phyloP scores from a whole-genome alignment of 2,888 invertebrate genomes.

The Polietes domitor region DNA sequence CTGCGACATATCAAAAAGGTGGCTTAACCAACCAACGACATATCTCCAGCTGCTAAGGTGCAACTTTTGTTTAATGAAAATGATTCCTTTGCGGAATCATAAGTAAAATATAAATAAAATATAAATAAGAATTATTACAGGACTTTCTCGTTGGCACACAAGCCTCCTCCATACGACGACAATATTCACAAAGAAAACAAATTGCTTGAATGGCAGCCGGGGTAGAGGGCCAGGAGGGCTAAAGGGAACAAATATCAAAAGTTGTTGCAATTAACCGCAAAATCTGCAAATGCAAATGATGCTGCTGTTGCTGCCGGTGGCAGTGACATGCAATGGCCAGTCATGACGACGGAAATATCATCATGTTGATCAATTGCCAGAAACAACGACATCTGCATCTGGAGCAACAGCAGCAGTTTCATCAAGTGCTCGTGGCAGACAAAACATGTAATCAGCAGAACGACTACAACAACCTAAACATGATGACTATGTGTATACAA shows the following conservation, averaged over 20 bases:
- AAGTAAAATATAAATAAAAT: no score
- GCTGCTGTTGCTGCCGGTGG: no score
- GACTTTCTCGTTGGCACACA: no score
- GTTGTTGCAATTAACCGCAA: slow-evolving; percentile 60
- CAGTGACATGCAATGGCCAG: slow-evolving; percentile 26
- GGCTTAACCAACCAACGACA: no score
- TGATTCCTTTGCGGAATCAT: no score
- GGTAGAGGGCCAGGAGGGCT: not conserved
- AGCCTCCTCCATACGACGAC: no score
- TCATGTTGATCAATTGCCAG: slow-evolving; percentile 57
- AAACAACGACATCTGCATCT: not conserved
- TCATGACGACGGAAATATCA: slow-evolving; percentile 53
- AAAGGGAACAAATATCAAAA: slow-evolving; percentile 61
- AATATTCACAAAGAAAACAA: no score
- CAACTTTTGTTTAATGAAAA: no score
- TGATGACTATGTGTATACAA: not conserved
- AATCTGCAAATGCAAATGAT: slow-evolving; percentile 53
- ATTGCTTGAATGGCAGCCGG: not conserved
- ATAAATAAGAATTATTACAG: no score
- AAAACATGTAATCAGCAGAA: slow-evolving; percentile 26
- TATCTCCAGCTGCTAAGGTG: no score
- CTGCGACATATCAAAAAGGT: no score
- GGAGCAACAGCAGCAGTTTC: not conserved
- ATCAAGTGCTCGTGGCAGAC: not conserved
- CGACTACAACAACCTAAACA: slow-evolving; percentile 47